phyloP scores from a whole-genome alignment of 1,140 invertebrate genomes.

The Drosophila insularis region DNA sequence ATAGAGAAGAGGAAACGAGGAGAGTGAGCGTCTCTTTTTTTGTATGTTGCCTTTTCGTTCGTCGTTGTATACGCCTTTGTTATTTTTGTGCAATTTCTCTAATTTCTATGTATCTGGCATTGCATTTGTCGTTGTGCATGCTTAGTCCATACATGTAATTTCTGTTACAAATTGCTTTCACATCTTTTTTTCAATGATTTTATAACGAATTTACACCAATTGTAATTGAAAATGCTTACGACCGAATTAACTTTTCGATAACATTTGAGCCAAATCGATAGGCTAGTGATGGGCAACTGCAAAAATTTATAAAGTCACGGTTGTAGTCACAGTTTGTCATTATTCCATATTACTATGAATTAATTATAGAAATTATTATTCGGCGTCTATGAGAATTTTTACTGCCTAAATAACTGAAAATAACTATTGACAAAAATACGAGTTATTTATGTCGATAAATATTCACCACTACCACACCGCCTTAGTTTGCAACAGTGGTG shows the following conservation, averaged over 20 bases:
- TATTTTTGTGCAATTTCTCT: constrained; percentile 48
- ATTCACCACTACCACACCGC: too few relatives aligned
- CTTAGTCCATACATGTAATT: constrained; percentile 18
- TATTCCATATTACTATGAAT: not conserved
- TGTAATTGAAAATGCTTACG: constrained; percentile 55
- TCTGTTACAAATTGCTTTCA: constrained; percentile 39
- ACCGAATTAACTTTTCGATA: constrained; percentile 57
- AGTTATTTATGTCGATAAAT: too few relatives aligned
- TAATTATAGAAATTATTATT: not conserved
- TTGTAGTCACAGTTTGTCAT: not conserved
- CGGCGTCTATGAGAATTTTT: too few relatives aligned
- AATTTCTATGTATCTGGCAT: constrained; percentile 19
- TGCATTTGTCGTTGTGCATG: constrained; percentile 27
- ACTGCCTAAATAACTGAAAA: too few relatives aligned
- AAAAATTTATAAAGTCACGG: not conserved
- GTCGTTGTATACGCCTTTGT: constrained; percentile 66
- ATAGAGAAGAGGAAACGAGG: constrained; percentile 21
- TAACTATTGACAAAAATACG: too few relatives aligned
- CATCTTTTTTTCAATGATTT: constrained; percentile 66
- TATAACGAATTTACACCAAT: constrained; percentile 63
- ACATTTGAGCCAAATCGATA: constrained; percentile 1
- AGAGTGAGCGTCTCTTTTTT: constrained; percentile 44
- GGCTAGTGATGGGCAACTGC: constrained; percentile 34
- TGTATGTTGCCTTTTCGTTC: constrained; percentile 20
- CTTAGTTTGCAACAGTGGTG: too few relatives aligned